Evolutionary conservation across 2,113 vertebrate genomes (phyloP), one percentile per base, ranked within the genome.

Genomic region (Sakesphorus luctuosus): DNA sequence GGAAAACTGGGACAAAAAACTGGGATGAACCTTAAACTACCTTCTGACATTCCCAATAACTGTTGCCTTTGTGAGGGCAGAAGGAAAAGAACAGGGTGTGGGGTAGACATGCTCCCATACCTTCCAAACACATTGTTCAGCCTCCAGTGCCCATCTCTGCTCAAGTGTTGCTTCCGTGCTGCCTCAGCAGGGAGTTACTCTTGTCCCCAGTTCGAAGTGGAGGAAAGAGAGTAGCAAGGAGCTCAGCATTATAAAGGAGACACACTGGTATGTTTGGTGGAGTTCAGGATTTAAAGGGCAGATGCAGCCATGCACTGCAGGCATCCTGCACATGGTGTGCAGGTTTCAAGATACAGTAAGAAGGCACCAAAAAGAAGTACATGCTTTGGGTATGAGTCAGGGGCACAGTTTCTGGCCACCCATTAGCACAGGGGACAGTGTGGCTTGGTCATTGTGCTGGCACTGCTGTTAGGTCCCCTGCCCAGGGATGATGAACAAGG

Each of bases 211-310:
- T 55, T 35, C 0, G 2, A 82, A 44, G 13, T 15, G 16, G 10
- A 55, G 44, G 36, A 81, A 82, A 40, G 7, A 61, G 25, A 31
- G 40, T 23, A 53, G 33, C 0, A 1, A 66, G 40, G 35, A 89
- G 26, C 52, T 53, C 7, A 1, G 25, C 3, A 2, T 68, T 50
- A 38, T 2, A 61, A 47, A 72, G 33, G 18, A 76, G n/a, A 31
- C 31, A 58, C 10, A 25, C 0, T 0, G 18, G 3, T 36, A n/a
- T 28, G 33, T 40, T 67, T 5, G 1, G 21, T 62, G 43, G 28
- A 31, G 25, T 38, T 78, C 7, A 13, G 50, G 56, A 68, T 33
- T 59, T 52, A 40, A 66, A 82, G 21, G 47, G 19, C 43, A 36
- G n/a, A 49, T 58, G 20, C 28, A 75, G 40, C 18, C 31, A 38